Evolutionary conservation across 2,797 vertebrate species (phyloP), one percentile per base, ranked within the genome.

Genomic region (Coluber constrictor): DNA sequence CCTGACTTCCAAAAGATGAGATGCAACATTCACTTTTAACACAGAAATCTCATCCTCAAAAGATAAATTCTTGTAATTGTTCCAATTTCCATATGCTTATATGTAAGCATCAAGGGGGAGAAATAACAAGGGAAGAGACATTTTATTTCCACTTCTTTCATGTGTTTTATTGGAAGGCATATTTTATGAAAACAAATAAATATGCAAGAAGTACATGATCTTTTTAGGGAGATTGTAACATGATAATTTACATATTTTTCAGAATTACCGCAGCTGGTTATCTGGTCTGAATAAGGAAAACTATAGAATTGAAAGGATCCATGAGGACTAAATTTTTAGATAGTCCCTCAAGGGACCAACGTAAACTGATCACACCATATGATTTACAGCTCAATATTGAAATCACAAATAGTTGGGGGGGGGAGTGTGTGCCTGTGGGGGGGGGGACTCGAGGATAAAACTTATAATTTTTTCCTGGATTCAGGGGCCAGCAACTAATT

Each of bases 291-390:
- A 27, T 87, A 83, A 51, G n/a, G 51, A 15, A 51, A 51, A 10
- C 61, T 32, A 93, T 13, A 91, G 60, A 57, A 94, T 93, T 94
- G 94, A 90, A 96, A 96, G 95, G 95, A 63, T 96, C 95, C 95
- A 95, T 94, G 97, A 96, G 94, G 83, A 91, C 29, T 91, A 54
- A 11, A 96, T 47, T n/a, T 74, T 63, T 93, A 79, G 25, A 12
- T 86, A 89, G 32, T 57, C 27, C 57, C 27, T 86, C 87, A 91
- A 89, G 5, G 47, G 54, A 27, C n/a, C 27, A 88, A n/a, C 2
- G 4, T 43, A 57, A 88, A 93, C 3, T 13, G 37, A 86, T 8
- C 70, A 93, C 15, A 20, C 16, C 54, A 88, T 47, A 74, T 74
- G 61, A 74, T 20, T 56, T 47, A 56, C 7, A 89, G 66, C 20